Percentiles rank a stretch among this genome's conserved stretches.
These are phyloP conservation scores for Ichneumoninae sp. DNA, from an alignment of 2,888 invertebrate species.

Conservation along the genomic window DNA sequence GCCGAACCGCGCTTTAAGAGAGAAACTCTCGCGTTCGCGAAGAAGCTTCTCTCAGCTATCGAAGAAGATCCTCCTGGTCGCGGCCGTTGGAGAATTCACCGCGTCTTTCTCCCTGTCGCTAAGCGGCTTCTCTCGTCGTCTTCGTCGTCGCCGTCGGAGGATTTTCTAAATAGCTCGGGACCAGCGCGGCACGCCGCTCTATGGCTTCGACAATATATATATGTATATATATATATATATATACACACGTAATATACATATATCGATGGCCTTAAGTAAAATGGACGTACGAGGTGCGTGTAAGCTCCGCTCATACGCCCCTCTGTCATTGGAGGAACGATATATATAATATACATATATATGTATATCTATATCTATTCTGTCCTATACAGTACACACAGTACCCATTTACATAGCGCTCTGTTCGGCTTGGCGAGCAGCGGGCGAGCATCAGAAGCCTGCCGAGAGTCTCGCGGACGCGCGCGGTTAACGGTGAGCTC, in stretches of 20 bases:
- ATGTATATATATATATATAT: not conserved
- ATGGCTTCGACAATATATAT: constrained; percentile 2
- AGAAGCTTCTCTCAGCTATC: constrained; percentile 52
- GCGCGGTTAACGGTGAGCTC: constrained; percentile 56
- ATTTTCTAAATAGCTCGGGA: constrained; percentile 58
- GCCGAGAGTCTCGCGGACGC: constrained; percentile 41
- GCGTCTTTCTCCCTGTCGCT: constrained; percentile 48
- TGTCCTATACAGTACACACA: constrained; percentile 6
- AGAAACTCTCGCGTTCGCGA: constrained; percentile 44
- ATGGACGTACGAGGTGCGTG: not conserved
- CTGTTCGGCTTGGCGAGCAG: constrained; percentile 26
- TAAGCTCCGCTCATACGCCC: not conserved
- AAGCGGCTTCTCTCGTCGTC: constrained; percentile 38
- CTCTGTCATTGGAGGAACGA: too few relatives aligned
- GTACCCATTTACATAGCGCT: constrained; percentile 37
- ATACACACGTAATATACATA: constrained; percentile 10
- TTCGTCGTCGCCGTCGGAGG: constrained; percentile 31
- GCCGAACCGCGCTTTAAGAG: constrained; percentile 50
- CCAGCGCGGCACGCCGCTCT: constrained; percentile 34
- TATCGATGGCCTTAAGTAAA: constrained; percentile 10
- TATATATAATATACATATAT: not conserved
- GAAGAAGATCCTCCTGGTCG: constrained; percentile 55
- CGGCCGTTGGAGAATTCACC: constrained; percentile 38
- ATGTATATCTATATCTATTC: constrained; percentile 2
- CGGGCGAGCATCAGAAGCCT: constrained; percentile 13